phyloP scores from a whole-genome alignment of 2,113 vertebrate species.

The Cygnus buccinator region DNA sequence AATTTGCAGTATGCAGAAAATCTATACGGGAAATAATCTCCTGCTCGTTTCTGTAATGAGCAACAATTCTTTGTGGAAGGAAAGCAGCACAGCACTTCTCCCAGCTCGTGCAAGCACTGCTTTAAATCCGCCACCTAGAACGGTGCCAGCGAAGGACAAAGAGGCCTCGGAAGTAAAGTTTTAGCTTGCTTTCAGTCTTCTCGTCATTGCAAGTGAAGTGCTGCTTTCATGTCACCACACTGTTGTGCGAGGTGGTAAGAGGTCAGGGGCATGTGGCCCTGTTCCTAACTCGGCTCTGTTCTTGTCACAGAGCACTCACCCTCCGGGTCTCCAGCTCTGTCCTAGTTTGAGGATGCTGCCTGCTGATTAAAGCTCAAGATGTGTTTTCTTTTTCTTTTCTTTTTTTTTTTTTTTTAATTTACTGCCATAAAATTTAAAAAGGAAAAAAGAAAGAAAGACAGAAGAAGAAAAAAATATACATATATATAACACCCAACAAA shows the following conservation, averaged over 20 bases:
- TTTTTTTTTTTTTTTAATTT: background rate
- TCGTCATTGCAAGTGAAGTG: background rate
- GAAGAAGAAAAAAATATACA: background rate
- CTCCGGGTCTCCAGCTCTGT: background rate
- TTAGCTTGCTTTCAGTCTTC: background rate
- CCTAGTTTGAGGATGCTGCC: background rate
- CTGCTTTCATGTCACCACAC: background rate
- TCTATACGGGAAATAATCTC: background rate
- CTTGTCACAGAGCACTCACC: background rate
- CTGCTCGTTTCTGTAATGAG: constrained; percentile 25
- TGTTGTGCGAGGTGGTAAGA: background rate
- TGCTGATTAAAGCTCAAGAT: background rate
- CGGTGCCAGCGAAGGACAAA: background rate
- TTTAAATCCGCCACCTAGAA: background rate
- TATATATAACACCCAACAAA: background rate
- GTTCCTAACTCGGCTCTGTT: background rate
- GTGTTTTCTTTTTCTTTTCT: no score
- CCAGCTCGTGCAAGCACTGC: background rate
- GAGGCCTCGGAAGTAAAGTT: constrained; percentile 41
- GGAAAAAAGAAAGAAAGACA: no score
- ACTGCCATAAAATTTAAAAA: background rate
- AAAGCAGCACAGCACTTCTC: constrained; percentile 39
- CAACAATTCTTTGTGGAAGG: constrained; percentile 31
- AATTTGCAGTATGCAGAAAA: constrained; percentile 26
- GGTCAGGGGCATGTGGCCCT: background rate